Evolutionary conservation across 2,888 invertebrate species (phyloP), one percentile per base, ranked within the genome.

Genomic region (Callinectes sapidus): DNA sequence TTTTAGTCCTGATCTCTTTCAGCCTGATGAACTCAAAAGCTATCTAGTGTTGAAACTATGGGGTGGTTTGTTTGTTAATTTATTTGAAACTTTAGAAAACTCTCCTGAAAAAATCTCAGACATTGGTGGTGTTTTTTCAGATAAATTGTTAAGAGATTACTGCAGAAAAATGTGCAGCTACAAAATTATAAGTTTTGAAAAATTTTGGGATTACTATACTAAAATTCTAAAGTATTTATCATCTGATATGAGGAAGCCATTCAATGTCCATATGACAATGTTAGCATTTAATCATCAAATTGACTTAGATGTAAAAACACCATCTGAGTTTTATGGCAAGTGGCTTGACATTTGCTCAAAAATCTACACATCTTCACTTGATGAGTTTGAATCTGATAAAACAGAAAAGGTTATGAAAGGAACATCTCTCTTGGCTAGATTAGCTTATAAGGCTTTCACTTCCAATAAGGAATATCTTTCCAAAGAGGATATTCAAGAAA

Each of bases 161-260:
- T 87, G 87, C 77, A 71, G 32, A 18, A 87, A 87, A 48, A n/a
- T 91, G 5, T 91, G 91, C 87, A 28, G 28, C 10, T 71, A 28
- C n/a, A 28, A 10, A 28, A 61, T 18, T 23, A 61, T 61, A 16
- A 16, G 35, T n/a, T 87, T 28, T 91, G 87, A 42, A 23, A 3
- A 91, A 18, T 91, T 91, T 28, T 55, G 14, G 35, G 1, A 42
- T 2, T 61, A 61, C 61, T 61, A 61, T 61, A 61, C 61, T 61
- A 18, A 61, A 61, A 61, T 61, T 16, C 42, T 91, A 28, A 71
- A 88, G 35, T 55, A n/a, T 32, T 32, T 91, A 28, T 23, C 91
- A 66, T 16, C 54, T 8, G 91, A 91, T 48, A 91, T 91, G 54
- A 91, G 88, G 71, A 91, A 91, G 28, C 91, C 91, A 10, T 91